A percentile compares a stretch with the other conserved stretches of the same genome.
Evolutionary conservation across 92 coral and sea anemone genomes (phyloP).

Genomic region (Pocillopora meandrina): DNA sequence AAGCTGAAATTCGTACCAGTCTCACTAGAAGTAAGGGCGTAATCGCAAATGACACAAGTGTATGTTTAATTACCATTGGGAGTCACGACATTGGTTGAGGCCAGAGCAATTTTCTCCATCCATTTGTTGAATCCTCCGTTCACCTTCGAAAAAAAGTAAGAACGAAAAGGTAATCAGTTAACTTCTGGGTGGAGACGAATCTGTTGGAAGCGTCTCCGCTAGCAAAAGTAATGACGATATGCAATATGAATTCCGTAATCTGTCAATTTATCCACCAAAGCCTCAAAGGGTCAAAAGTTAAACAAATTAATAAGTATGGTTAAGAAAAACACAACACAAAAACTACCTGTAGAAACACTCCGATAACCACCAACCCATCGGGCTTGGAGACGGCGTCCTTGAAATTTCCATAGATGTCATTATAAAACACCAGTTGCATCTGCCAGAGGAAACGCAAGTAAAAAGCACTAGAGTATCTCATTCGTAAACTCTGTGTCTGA

Average conservation of each 20-base stretch:
- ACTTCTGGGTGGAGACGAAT: no score
- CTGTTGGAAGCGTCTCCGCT: no score
- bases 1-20: neutral
- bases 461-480: neutral
- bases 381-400: slow-evolving; percentile 63
- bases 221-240: no score
- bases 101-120: slow-evolving; percentile 23
- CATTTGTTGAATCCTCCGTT: slow-evolving; percentile 20
- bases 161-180: no score
- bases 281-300: no score
- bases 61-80: neutral
- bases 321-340: no score
- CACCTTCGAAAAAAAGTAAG: neutral
- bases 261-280: no score
- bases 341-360: slow-evolving; percentile 56
- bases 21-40: neutral
- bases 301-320: no score
- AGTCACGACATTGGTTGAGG: neutral
- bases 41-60: neutral
- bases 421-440: slow-evolving; percentile 89
- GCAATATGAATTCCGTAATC: no score
- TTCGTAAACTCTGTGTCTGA: no score
- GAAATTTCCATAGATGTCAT: slow-evolving; percentile 59
- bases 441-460: slow-evolving; percentile 9
- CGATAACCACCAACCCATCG: slow-evolving; percentile 82